Percentiles rank a stretch among this genome's conserved stretches.
phyloP scores from a whole-genome alignment of 2,888 invertebrate genomes.

The Drepanosiphum platanoidis region DNA sequence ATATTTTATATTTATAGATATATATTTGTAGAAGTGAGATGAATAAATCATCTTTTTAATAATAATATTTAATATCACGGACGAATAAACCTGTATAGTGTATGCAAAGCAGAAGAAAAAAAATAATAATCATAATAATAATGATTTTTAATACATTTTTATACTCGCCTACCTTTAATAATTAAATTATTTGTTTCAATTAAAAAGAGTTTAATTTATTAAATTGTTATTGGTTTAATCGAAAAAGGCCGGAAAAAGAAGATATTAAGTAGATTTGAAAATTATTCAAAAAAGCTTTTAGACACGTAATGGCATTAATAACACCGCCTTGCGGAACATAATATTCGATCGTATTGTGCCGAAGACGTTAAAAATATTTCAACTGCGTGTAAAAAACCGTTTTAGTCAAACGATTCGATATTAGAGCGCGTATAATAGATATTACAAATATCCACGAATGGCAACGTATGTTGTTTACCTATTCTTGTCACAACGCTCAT shows the following conservation, averaged over 20 bases:
- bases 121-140: background rate
- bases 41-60: background rate
- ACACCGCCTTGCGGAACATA: background rate
- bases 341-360: background rate
- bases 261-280: constrained; percentile 3
- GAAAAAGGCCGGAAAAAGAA: background rate
- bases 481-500: no score
- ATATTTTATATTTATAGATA: no score
- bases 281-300: constrained; percentile 8
- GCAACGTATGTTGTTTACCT: no score
- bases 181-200: background rate
- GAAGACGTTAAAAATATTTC: no score
- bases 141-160: background rate
- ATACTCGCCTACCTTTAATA: background rate
- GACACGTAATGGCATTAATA: background rate
- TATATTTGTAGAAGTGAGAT: background rate
- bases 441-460: no score
- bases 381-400: no score
- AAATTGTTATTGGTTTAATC: background rate
- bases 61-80: no score
- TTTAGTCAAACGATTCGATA: no score
- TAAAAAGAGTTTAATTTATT: background rate
- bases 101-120: no score
- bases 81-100: no score
- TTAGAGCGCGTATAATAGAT: no score